Percentiles rank a stretch among this genome's conserved stretches.
phyloP scores from a whole-genome alignment of 2,797 vertebrate genomes.

The Molossus molossus region DNA sequence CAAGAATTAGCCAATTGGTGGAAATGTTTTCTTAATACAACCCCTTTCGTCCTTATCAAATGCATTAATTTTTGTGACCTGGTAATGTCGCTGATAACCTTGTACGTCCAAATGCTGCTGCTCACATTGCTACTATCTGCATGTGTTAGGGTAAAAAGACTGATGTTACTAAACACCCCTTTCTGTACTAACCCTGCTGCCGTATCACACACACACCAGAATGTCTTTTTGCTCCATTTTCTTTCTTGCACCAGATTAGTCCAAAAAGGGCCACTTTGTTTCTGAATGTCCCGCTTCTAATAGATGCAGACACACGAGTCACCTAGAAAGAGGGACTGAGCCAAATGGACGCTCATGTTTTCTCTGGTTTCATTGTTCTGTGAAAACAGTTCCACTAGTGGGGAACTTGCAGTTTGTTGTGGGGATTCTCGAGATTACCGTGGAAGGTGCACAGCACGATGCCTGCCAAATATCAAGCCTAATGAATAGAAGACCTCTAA shows the following conservation, averaged over 20 bases:
- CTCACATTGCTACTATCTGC: not conserved
- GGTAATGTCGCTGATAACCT: not conserved
- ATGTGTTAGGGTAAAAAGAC: not conserved
- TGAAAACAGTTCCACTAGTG: not conserved
- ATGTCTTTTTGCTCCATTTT: not conserved
- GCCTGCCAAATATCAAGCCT: not conserved
- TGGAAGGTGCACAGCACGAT: not conserved
- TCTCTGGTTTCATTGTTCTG: slow-evolving; percentile 47
- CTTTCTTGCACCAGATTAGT: not conserved
- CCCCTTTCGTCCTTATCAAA: not conserved
- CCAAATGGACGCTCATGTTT: not conserved
- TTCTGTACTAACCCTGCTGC: not conserved
- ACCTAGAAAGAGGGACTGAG: not conserved
- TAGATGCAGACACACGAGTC: not conserved
- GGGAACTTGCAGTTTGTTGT: not conserved
- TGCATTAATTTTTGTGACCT: not conserved
- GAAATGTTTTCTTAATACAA: not conserved
- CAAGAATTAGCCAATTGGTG: not conserved
- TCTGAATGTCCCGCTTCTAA: not conserved
- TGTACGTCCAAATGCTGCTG: not conserved
- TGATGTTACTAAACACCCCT: not conserved
- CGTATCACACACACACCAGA: no score
- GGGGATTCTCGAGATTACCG: not conserved
- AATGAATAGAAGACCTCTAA: not conserved
- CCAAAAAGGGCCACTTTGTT: not conserved